Evolutionary conservation across 2,797 vertebrate species (phyloP), one percentile per base, ranked within the genome.

Genomic region (Macroramphosus scolopax): DNA sequence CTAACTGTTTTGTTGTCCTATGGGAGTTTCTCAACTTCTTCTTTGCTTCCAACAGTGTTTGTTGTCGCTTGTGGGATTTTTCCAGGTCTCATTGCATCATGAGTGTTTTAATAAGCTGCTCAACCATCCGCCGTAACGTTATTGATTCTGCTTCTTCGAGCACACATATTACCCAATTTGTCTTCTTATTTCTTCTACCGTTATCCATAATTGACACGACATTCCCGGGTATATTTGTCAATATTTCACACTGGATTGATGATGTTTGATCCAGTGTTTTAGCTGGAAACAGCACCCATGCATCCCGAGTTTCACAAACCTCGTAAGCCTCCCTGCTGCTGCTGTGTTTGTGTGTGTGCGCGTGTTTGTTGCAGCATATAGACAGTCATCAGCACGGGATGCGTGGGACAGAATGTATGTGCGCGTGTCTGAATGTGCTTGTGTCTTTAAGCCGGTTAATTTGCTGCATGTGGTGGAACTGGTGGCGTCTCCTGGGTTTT

Each of bases 401-500:
- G 18, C 37, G 17, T 25, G 34, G 5, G 17, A 46, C 29, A 67
- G 34, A 51, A 18, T 55, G 39, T 59, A 37, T 66, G 42, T 63
- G 40, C 14, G 2, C 34, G 14, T 47, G 17, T 51, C 26, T 40
- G 42, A 54, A 17, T 17, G 26, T 67, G 40, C 52, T 32, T 34
- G 43, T 49, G 28, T 56, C 16, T 26, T 44, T 50, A 14, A 47
- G 24, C 55, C 32, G 17, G 3, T 47, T 51, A 31, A 17, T 55
- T 32, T 35, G 6, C 35, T 32, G 20, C 17, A 51, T 58, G 58
- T 51, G 42, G 41, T 35, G 29, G 45, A 53, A 53, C 56, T 52
- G 54, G 42, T 51, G 43, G 18, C 1, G 35, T 74, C 63, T 68
- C 70, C 58, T 38, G 49, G 37, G 48, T n/a, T 73, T 66, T 22